These are phyloP conservation scores for Drosophila mulleri DNA, from an alignment of 2,888 invertebrate genomes.

Conservation along the genomic window DNA sequence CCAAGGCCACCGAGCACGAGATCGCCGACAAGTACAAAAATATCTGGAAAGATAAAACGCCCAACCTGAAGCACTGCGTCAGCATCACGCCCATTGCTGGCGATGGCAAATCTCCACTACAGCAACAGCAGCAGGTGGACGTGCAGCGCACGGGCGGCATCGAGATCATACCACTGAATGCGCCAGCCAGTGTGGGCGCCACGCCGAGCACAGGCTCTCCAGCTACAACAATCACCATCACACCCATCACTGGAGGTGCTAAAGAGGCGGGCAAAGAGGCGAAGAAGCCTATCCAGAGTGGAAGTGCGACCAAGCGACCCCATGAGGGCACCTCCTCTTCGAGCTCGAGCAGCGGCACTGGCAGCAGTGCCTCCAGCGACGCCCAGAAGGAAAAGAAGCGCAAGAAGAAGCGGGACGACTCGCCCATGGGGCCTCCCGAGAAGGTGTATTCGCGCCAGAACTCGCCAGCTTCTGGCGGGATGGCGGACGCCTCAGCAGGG, in stretches of 20 bases:
- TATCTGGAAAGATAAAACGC: conserved; percentile 84
- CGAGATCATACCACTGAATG: conserved; percentile 93
- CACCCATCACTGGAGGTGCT: conserved; percentile 87
- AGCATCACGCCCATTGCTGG: conserved; percentile 83
- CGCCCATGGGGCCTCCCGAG: conserved; percentile 88
- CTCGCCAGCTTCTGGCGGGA: conserved; percentile 80
- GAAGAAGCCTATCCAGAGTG: conserved; percentile 52
- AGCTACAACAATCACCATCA: conserved; percentile 94
- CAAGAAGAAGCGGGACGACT: conserved; percentile 90
- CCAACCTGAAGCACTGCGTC: conserved; percentile 82
- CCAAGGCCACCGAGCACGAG: conserved; percentile 72
- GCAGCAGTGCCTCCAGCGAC: conserved; percentile 47
- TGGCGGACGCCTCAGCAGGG: conserved; percentile 86
- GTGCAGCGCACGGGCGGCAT: conserved; percentile 86
- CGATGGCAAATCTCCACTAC: conserved; percentile 41
- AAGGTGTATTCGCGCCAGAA: conserved; percentile 89
- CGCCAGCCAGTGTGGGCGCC: conserved; percentile 82
- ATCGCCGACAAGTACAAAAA: conserved; percentile 84
- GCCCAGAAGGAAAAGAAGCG: conserved; percentile 89
- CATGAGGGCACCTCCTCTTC: conserved; percentile 53
- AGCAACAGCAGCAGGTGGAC: conserved; percentile 55
- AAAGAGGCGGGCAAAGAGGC: conserved; percentile 57
- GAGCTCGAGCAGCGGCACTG: conserved; percentile 33
- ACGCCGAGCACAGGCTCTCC: conserved; percentile 85
- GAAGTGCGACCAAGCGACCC: conserved; percentile 55